Conservation (phyloP, 2,797 vertebrate genomes). For the Chelon auratus region DNA sequence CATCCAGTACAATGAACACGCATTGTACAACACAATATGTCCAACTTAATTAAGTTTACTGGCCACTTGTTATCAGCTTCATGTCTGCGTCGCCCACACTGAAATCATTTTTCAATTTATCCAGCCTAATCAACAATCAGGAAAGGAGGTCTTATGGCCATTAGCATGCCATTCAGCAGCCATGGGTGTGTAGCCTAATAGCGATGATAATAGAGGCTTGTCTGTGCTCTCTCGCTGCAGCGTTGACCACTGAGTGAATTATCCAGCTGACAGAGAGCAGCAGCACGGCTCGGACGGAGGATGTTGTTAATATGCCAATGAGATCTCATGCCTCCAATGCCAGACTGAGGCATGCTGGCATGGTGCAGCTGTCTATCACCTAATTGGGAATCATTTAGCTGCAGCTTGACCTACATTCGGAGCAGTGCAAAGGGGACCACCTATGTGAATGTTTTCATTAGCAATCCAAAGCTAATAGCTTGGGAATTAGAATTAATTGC, state of each 20-base stretch:
- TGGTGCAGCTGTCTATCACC: conserved; percentile 72
- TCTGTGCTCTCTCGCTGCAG: conserved; percentile 68
- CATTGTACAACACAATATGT: not conserved
- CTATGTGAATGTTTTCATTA: conserved; percentile 86
- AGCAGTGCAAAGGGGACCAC: conserved; percentile 84
- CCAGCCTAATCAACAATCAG: conserved; percentile 47
- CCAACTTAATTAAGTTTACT: conserved; percentile 35
- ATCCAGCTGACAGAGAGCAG: conserved; percentile 81
- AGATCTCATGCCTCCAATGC: conserved; percentile 64
- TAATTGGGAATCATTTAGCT: conserved; percentile 73
- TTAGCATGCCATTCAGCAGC: conserved; percentile 71
- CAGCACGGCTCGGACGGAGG: conserved; percentile 69
- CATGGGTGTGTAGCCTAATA: conserved; percentile 67
- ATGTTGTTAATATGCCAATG: conserved; percentile 81
- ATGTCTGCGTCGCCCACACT: conserved; percentile 30
- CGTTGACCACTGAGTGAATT: conserved; percentile 78
- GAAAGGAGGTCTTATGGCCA: conserved; percentile 34
- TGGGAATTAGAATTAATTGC: conserved; percentile 89
- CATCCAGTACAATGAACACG: conserved; percentile 7
- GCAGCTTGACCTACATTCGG: conserved; percentile 84
- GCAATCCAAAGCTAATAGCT: conserved; percentile 85
- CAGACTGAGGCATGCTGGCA: conserved; percentile 67
- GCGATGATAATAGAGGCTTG: conserved; percentile 79
- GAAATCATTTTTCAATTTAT: conserved; percentile 54
- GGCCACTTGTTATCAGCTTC: conserved; percentile 35